phyloP scores from a whole-genome alignment of 2,888 invertebrate species.

The Polymixis lichenea region DNA sequence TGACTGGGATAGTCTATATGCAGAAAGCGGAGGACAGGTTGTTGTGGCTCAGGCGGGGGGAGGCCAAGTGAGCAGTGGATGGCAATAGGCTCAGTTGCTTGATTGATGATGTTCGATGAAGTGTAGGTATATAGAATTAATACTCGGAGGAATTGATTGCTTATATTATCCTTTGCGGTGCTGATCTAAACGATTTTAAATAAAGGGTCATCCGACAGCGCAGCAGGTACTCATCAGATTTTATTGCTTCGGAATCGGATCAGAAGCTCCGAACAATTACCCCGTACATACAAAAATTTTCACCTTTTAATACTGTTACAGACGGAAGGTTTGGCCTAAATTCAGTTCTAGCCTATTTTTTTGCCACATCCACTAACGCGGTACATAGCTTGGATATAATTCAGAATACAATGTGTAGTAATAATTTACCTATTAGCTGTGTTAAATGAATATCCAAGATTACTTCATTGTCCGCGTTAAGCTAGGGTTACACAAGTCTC shows the following conservation, averaged over 20 bases:
- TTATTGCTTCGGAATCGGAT: background rate
- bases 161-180: too few relatives aligned
- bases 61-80: too few relatives aligned
- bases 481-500: slow-evolving; percentile 46
- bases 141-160: background rate
- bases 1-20: too few relatives aligned
- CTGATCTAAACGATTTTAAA: background rate
- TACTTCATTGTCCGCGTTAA: slow-evolving; percentile 52
- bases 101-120: background rate
- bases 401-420: slow-evolving; percentile 46
- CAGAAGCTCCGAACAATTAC: too few relatives aligned
- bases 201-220: too few relatives aligned
- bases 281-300: background rate
- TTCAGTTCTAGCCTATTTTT: slow-evolving; percentile 11
- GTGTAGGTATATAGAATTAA: background rate
- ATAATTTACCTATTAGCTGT: slow-evolving; percentile 49
- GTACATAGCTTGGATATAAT: slow-evolving; percentile 11
- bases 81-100: too few relatives aligned
- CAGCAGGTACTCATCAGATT: background rate
- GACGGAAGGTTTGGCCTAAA: background rate
- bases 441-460: slow-evolving; percentile 55
- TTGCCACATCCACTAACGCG: background rate
- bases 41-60: too few relatives aligned
- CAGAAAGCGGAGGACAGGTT: too few relatives aligned
- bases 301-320: background rate